Evolutionary conservation across 2,888 invertebrate genomes (phyloP).

Genomic region (Opisthograptis luteolata): DNA sequence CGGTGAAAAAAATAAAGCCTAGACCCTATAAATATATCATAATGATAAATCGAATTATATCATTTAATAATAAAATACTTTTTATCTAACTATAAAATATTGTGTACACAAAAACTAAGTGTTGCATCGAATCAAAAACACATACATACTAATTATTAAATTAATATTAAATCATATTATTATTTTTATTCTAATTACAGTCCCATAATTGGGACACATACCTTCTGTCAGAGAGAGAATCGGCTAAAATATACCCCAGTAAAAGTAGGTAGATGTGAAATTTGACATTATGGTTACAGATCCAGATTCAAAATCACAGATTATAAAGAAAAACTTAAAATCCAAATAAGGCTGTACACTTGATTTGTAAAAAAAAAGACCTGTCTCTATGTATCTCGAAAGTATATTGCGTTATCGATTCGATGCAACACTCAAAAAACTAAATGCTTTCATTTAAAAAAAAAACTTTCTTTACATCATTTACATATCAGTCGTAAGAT

Average conservation of each 20-base stretch:
- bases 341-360: too few relatives aligned
- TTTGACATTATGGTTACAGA: too few relatives aligned
- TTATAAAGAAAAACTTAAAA: too few relatives aligned
- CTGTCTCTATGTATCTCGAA: constrained; percentile 10
- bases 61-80: constrained; percentile 33
- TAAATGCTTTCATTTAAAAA: constrained; percentile 36
- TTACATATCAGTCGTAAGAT: constrained; percentile 76
- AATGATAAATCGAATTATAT: constrained; percentile 18
- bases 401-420: constrained; percentile 24
- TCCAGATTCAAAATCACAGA: too few relatives aligned
- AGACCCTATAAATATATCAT: constrained; percentile 11
- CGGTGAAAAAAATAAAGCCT: constrained; percentile 25
- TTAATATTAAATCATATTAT: too few relatives aligned
- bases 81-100: constrained; percentile 35
- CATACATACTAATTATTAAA: too few relatives aligned
- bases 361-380: too few relatives aligned
- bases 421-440: constrained; percentile 35
- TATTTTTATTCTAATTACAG: too few relatives aligned
- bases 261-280: too few relatives aligned
- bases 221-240: too few relatives aligned
- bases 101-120: constrained; percentile 33
- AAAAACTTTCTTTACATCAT: constrained; percentile 61
- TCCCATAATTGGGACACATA: too few relatives aligned
- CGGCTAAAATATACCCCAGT: too few relatives aligned
- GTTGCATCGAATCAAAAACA: constrained; percentile 33